Evolutionary conservation across 2,888 invertebrate genomes (phyloP), one percentile per base, ranked within the genome.

Genomic region (Lysandra coridon): DNA sequence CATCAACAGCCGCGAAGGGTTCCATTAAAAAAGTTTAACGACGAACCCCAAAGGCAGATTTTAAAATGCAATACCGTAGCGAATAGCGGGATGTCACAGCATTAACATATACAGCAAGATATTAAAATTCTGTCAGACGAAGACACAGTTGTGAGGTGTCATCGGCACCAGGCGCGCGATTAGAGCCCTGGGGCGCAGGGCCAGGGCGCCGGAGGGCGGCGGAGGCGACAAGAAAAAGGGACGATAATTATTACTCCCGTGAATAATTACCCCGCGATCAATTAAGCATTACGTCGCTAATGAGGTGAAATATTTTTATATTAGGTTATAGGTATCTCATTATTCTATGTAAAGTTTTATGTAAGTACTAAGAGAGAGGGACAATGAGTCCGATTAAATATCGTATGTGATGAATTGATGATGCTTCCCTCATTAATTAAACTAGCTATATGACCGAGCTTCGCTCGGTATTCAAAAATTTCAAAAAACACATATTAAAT

Each of bases 31-130:
- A 64, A 78, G 44, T 44, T 3, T 44, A 64, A 10, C 53, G 10
- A 49, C 82, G 83, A 85, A 83, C 84, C 83, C 83, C 82, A 83
- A 82, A 84, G 14, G 44, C 60, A 78, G 75, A 80, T 64, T 80
- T 74, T 75, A 49, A 80, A 53, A 79, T 78, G 78, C 73, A 62
- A 69, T 64, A 78, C 81, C 83, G 83, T 82, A 81, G 83, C 84
- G 82, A 84, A 84, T 84, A 83, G 82, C 82, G 83, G 80, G 82
- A 82, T 81, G 82, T 82, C 83, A 80, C 83, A 83, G 80, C 86
- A 92, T 94, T 93, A 92, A 92, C 93, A 94, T 93, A 89, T 91
- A 90, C 87, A 89, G 89, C 92, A 92, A 92, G 92, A 93, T 93
- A 94, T 94, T 94, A 94, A 94, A 94, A 94, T 91, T 84, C 93